Percentiles rank a stretch among this genome's conserved stretches.
Evolutionary conservation across 1,140 invertebrate species (phyloP).

Genomic region (Zaprionus davidi): DNA sequence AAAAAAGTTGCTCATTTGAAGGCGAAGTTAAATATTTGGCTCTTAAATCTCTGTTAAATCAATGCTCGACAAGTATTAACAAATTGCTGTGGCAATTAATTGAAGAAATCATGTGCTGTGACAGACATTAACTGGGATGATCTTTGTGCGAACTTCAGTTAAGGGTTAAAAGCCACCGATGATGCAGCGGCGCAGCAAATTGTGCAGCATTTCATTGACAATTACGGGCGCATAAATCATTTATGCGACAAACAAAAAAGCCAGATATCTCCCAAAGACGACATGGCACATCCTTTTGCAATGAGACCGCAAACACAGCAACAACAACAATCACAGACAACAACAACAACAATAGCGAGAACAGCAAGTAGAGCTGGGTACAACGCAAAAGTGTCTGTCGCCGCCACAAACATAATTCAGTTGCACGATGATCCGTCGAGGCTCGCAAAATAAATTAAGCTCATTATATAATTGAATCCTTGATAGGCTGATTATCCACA

Average conservation of each 20-base stretch:
- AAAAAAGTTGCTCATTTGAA: not conserved
- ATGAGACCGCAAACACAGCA: constrained; percentile 27
- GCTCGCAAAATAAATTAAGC: constrained; percentile 72
- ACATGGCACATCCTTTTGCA: constrained; percentile 46
- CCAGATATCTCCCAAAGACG: constrained; percentile 44
- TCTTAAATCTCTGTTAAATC: not conserved
- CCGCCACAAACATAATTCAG: constrained; percentile 53
- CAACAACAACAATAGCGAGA: constrained; percentile 28
- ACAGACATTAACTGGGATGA: constrained; percentile 24
- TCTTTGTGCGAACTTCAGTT: constrained; percentile 24
- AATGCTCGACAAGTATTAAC: constrained; percentile 3
- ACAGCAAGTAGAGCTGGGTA: constrained; percentile 10
- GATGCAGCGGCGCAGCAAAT: constrained; percentile 22
- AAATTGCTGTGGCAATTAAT: constrained; percentile 21
- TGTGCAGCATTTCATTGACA: constrained; percentile 52
- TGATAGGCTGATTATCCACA: constrained; percentile 81
- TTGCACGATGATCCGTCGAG: constrained; percentile 42
- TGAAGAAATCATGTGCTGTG: constrained; percentile 5
- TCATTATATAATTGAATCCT: constrained; percentile 67
- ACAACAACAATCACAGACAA: constrained; percentile 1
- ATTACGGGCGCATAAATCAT: constrained; percentile 58
- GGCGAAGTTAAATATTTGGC: not conserved
- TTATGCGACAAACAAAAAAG: constrained; percentile 29
- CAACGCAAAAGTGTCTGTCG: constrained; percentile 22
- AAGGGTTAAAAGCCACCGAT: constrained; percentile 52